Percentiles rank a stretch among this genome's conserved stretches.
Conservation (phyloP, 2,113 vertebrate species). For the Rhabdomys dilectus region DNA sequence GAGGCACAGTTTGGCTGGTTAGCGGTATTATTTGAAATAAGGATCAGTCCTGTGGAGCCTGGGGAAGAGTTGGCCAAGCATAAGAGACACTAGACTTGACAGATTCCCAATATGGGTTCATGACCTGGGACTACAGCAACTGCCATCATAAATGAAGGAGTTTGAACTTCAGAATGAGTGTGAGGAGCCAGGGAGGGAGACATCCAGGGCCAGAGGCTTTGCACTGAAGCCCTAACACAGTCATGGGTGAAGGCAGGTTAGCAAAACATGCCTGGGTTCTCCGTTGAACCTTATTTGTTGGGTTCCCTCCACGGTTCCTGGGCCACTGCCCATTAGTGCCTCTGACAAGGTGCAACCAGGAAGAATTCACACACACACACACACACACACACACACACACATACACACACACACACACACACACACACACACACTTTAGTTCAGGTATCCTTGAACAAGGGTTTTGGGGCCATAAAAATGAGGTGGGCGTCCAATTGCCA, state of each 20-base stretch:
- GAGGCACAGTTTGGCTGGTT: no score
- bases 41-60: no score
- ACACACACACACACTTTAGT: conserved; percentile 66
- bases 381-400: no score
- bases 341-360: conserved; percentile 58
- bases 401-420: no score
- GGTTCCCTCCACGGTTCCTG: conserved; percentile 82
- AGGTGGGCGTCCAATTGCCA: conserved; percentile 89
- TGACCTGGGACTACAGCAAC: no score
- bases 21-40: no score
- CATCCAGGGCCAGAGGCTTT: neutral
- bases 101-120: no score
- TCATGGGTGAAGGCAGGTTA: neutral
- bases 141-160: neutral
- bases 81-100: no score
- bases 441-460: conserved; percentile 90
- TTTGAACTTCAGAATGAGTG: neutral
- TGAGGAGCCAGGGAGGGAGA: neutral
- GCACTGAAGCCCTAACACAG: neutral
- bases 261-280: neutral
- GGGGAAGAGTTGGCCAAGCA: no score
- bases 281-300: neutral
- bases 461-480: conserved; percentile 77
- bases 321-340: conserved; percentile 84
- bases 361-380: conserved; percentile 63